A percentile compares a stretch with the other conserved stretches of the same genome.
These are phyloP conservation scores for Eueremaeus valkanovi DNA, from an alignment of 2,888 invertebrate species.

Conservation along the genomic window DNA sequence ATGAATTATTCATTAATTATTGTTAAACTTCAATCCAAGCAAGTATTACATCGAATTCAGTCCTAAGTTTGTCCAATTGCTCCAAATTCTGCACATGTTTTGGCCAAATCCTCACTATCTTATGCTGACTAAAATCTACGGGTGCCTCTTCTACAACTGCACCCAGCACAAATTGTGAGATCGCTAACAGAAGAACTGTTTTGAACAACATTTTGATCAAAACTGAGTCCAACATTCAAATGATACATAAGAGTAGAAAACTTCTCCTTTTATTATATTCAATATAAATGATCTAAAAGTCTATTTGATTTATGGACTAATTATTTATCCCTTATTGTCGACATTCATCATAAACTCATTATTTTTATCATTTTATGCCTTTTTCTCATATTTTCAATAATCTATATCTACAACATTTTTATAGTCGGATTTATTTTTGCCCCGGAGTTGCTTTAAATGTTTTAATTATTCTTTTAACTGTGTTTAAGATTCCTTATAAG, in stretches of 20 bases:
- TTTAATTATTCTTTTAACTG: no score
- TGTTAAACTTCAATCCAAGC: neutral
- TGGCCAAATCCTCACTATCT: slow-evolving; percentile 27
- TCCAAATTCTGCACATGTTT: neutral
- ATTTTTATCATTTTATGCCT: no score
- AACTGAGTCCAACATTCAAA: neutral
- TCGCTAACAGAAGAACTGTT: neutral
- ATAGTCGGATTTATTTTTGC: no score
- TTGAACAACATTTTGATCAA: slow-evolving; percentile 11
- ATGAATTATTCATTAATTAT: neutral
- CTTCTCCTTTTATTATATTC: neutral
- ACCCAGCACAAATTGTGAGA: neutral
- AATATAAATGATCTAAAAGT: no score
- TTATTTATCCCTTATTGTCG: no score
- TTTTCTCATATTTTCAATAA: no score
- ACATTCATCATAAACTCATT: no score
- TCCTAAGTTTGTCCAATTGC: neutral
- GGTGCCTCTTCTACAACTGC: neutral
- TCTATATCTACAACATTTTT: no score
- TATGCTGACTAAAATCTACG: slow-evolving; percentile 15
- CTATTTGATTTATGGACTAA: no score
- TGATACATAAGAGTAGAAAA: neutral
- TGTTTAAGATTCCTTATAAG: no score
- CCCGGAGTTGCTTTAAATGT: no score
- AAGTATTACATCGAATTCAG: slow-evolving; percentile 19